phyloP scores from a whole-genome alignment of 2,113 vertebrate genomes.

The Calyptomena viridis region DNA sequence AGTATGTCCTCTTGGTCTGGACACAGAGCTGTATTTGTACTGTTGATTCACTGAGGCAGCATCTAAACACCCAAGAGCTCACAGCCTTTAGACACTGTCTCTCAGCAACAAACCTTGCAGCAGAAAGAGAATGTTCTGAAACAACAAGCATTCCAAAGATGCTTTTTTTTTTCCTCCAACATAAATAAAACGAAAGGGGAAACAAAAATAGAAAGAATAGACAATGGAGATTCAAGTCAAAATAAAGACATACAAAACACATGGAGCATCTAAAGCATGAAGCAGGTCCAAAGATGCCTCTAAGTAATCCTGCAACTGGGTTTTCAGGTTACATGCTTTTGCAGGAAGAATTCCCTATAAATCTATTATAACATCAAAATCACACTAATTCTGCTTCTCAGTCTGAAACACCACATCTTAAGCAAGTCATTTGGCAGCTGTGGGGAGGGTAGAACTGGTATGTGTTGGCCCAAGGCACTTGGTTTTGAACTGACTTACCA shows the following conservation, averaged over 20 bases:
- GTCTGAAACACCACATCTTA: constrained; percentile 9
- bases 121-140: neutral
- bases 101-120: neutral
- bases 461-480: neutral
- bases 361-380: neutral
- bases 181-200: neutral
- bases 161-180: neutral
- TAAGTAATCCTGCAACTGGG: neutral
- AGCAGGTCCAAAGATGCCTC: neutral
- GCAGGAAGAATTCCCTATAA: neutral
- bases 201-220: neutral
- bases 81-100: neutral
- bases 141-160: neutral
- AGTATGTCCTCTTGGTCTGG: neutral
- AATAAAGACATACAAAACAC: neutral
- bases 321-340: neutral
- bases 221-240: neutral
- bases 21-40: neutral
- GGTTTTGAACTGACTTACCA: neutral
- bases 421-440: constrained; percentile 2
- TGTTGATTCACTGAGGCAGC: neutral
- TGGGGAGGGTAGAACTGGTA: neutral
- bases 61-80: neutral
- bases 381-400: neutral
- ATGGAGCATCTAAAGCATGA: neutral